Percentiles rank a stretch among this genome's conserved stretches.
phyloP scores from a whole-genome alignment of 2,113 vertebrate species.

The Plotosus lineatus region DNA sequence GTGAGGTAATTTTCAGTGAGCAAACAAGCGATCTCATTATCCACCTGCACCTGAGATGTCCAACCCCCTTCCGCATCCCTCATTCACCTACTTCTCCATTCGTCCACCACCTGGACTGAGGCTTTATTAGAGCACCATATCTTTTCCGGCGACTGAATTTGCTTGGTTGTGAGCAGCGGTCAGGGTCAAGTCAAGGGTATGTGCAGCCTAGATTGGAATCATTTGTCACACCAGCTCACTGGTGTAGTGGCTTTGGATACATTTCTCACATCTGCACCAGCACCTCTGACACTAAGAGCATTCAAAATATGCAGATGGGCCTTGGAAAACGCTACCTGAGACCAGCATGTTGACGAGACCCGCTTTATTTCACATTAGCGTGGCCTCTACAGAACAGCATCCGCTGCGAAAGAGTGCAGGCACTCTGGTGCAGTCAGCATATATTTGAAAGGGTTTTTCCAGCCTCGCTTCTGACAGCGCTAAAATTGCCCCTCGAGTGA shows the following conservation, averaged over 20 bases:
- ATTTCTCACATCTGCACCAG: conserved; percentile 83
- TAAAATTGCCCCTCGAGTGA: conserved; percentile 82
- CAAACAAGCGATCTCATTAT: conserved; percentile 93
- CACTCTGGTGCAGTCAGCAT: conserved; percentile 73
- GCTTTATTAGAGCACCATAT: conserved; percentile 99
- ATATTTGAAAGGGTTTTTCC: conserved; percentile 80
- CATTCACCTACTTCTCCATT: conserved; percentile 52
- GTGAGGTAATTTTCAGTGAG: conserved; percentile 76
- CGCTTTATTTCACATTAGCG: conserved; percentile 41
- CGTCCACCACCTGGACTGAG: conserved; percentile 73
- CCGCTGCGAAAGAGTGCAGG: conserved; percentile 50
- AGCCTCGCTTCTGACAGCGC: conserved; percentile 75
- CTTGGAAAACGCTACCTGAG: conserved; percentile 42
- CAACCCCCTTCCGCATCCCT: conserved; percentile 69
- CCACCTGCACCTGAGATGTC: conserved; percentile 98
- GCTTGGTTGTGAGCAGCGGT: conserved; percentile 95
- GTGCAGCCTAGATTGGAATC: conserved; percentile 98
- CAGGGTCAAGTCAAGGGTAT: conserved; percentile 99
- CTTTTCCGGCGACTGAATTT: conserved; percentile 98
- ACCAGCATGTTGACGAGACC: conserved; percentile 5
- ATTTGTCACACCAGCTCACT: conserved; percentile 97
- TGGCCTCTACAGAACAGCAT: conserved; percentile 25
- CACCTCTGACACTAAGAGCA: conserved; percentile 90
- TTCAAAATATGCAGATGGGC: conserved; percentile 84
- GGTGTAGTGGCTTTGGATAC: conserved; percentile 80